Evolutionary conservation across 2,113 vertebrate genomes (phyloP).

Genomic region (Tinamus guttatus): DNA sequence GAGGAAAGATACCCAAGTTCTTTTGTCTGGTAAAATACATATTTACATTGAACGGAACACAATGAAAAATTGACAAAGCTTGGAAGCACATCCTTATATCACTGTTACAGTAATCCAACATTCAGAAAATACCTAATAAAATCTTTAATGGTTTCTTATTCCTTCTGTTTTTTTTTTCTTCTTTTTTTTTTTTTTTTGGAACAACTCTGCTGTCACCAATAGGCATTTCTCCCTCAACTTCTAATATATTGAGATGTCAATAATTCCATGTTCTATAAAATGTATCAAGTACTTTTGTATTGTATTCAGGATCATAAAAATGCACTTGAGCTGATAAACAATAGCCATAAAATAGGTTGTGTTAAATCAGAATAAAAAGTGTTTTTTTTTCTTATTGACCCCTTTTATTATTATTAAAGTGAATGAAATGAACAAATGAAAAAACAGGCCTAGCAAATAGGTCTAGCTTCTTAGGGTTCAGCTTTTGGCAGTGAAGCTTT

Average conservation of each 20-base stretch:
- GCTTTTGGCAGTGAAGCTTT: neutral
- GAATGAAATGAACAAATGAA: too few species aligned
- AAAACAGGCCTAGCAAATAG: neutral
- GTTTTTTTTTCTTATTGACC: neutral
- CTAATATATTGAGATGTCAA: conserved; percentile 32
- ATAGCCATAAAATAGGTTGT: neutral
- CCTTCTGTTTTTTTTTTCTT: neutral
- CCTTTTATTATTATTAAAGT: too few species aligned
- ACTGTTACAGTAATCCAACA: neutral
- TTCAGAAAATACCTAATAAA: neutral
- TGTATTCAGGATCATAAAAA: neutral
- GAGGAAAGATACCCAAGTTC: neutral
- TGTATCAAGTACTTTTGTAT: neutral
- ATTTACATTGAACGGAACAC: neutral
- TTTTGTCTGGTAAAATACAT: neutral
- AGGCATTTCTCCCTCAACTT: neutral
- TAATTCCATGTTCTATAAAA: neutral
- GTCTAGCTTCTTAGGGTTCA: neutral
- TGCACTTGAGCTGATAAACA: conserved; percentile 24
- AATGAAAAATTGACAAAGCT: neutral
- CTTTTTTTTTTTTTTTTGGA: neutral
- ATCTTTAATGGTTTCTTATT: neutral
- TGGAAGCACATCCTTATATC: neutral
- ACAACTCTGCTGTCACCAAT: neutral
- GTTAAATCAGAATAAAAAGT: neutral